Conservation (phyloP, 2,888 invertebrate species). For the Plagiodera versicolora region DNA sequence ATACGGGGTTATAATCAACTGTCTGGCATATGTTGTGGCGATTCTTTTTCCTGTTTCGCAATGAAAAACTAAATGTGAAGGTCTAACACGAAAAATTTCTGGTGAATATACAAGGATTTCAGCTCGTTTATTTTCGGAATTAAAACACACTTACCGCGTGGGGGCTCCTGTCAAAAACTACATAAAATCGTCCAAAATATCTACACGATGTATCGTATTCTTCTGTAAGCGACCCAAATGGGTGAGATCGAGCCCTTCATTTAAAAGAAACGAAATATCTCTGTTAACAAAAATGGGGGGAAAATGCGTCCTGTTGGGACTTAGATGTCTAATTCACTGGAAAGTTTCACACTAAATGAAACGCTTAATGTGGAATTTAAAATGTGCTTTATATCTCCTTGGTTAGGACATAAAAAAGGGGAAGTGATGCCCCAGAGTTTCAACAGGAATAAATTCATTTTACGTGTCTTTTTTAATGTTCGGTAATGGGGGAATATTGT, state of each 20-base stretch:
- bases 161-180: too few species aligned
- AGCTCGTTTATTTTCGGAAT: too few species aligned
- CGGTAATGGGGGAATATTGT: background rate
- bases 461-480: background rate
- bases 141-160: too few species aligned
- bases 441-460: background rate
- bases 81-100: too few species aligned
- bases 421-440: background rate
- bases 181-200: too few species aligned
- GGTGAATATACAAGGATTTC: too few species aligned
- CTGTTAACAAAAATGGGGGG: background rate
- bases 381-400: background rate
- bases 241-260: background rate
- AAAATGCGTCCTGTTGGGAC: background rate
- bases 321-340: background rate
- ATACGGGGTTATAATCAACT: conserved; percentile 14
- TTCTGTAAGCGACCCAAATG: too few species aligned
- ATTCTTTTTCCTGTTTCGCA: background rate
- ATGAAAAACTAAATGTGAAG: too few species aligned
- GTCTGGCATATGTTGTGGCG: background rate
- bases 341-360: background rate
- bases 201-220: too few species aligned
- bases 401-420: background rate
- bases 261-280: background rate
- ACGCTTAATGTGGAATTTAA: background rate